A percentile compares a stretch with the other conserved stretches of the same genome.
These are phyloP conservation scores for Rhodinocichla rosea DNA, from an alignment of 2,113 vertebrate species.

Conservation along the genomic window DNA sequence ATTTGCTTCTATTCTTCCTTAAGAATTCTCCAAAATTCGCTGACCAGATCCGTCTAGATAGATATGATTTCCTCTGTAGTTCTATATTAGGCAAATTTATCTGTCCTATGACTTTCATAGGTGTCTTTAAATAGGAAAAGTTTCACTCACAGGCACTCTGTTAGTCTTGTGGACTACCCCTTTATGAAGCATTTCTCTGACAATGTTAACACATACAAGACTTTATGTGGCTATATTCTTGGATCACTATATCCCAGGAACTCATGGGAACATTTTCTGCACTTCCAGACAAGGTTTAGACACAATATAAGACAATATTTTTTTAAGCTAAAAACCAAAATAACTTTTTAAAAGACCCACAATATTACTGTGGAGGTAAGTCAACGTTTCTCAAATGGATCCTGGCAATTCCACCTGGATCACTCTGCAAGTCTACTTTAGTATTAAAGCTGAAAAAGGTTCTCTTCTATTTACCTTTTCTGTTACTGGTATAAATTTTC, in stretches of 20 bases:
- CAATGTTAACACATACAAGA: not conserved
- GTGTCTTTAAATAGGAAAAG: not conserved
- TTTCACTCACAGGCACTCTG: not conserved
- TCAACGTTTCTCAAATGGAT: not conserved
- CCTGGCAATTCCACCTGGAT: not conserved
- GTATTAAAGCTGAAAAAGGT: not conserved
- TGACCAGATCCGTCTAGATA: not conserved
- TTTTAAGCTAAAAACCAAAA: not conserved
- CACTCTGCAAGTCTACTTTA: not conserved
- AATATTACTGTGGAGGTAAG: not conserved
- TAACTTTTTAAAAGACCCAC: not conserved
- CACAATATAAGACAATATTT: fast-evolving
- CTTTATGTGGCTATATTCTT: not conserved
- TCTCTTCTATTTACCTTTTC: not conserved
- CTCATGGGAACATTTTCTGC: not conserved
- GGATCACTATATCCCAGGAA: not conserved
- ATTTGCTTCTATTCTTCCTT: not conserved
- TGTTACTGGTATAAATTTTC: not conserved
- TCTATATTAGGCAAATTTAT: not conserved
- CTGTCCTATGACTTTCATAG: not conserved
- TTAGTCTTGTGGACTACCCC: not conserved
- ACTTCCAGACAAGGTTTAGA: not conserved
- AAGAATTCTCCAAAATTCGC: not conserved
- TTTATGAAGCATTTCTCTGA: not conserved
- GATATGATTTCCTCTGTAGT: not conserved